Evolutionary conservation across 2,888 invertebrate species (phyloP).

Genomic region (Branchellion lobata): DNA sequence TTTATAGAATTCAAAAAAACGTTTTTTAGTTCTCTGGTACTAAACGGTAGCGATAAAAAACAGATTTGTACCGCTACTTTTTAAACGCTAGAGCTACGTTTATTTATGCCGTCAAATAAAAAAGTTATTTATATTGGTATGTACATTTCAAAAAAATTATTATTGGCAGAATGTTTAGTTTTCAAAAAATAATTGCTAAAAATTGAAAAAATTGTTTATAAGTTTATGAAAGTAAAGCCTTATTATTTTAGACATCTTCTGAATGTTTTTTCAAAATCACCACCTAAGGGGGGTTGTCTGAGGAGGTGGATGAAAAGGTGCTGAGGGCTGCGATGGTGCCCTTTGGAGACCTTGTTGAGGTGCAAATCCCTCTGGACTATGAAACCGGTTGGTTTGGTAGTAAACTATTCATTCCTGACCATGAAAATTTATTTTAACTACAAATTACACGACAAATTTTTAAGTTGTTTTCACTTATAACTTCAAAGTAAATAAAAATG

Average conservation of each 20-base stretch:
- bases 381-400: conserved; percentile 72
- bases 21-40: too few species aligned
- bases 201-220: too few species aligned
- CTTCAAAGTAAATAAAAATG: conserved; percentile 35
- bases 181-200: too few species aligned
- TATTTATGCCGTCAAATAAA: conserved; percentile 54
- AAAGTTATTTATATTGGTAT: conserved; percentile 60
- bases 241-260: too few species aligned
- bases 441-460: not conserved
- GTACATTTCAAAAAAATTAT: conserved; percentile 39
- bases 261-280: too few species aligned
- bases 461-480: not conserved
- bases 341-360: conserved; percentile 96
- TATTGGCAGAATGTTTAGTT: too few species aligned
- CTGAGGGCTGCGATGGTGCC: conserved; percentile 95
- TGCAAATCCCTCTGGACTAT: conserved; percentile 96
- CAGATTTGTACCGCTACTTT: too few species aligned
- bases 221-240: too few species aligned
- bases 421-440: not conserved
- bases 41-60: too few species aligned
- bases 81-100: too few species aligned
- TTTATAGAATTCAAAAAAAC: too few species aligned
- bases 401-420: not conserved
- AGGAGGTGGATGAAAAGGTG: conserved; percentile 93
- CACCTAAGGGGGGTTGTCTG: conserved; percentile 63